Conservation (phyloP, 2,113 vertebrate species). For the Paratilapia polleni region DNA sequence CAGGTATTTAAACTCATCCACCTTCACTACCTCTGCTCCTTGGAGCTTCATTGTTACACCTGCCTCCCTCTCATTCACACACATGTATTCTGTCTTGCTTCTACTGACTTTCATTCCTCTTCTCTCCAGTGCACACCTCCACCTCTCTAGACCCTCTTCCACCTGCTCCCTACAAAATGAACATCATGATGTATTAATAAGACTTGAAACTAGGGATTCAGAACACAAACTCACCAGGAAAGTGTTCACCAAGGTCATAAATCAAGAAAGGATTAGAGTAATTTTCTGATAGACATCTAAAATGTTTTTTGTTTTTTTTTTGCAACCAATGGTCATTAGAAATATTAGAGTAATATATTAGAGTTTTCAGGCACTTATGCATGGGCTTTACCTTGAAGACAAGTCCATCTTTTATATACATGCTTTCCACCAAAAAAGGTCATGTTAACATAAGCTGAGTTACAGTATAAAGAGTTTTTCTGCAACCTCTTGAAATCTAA, state of each 20-base stretch:
- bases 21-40: not conserved
- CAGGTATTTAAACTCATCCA: not conserved
- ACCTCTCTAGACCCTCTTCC: not conserved
- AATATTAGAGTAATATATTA: not conserved
- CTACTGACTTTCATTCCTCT: not conserved
- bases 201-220: not conserved
- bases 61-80: not conserved
- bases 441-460: not conserved
- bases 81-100: not conserved
- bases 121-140: not conserved
- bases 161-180: not conserved
- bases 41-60: not conserved
- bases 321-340: not conserved
- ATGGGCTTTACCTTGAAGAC: not conserved
- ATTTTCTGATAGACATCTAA: not conserved
- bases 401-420: conserved; percentile 8
- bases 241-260: not conserved
- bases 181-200: not conserved
- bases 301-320: not conserved
- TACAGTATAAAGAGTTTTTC: not conserved
- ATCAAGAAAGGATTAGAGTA: not conserved
- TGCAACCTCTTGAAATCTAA: not conserved
- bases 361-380: not conserved
- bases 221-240: not conserved
- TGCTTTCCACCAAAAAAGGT: not conserved